Conservation (phyloP, 2,888 invertebrate species). For the Pterostichus madidus region DNA sequence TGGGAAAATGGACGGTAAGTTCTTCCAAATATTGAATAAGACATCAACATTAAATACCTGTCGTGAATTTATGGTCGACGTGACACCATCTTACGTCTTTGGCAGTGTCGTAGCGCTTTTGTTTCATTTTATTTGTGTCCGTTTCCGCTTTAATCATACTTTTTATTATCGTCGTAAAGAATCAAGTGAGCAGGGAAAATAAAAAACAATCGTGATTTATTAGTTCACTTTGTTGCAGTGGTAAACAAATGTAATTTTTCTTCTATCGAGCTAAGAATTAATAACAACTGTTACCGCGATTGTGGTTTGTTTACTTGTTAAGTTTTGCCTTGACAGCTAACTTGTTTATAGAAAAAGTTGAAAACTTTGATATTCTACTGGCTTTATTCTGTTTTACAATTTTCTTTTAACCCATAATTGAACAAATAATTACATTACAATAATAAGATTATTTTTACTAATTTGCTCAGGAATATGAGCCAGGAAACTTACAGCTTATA, state of each 20-base stretch:
- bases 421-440: not conserved
- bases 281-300: constrained; percentile 19
- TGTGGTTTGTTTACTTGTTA: not conserved
- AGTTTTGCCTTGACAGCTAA: constrained; percentile 6
- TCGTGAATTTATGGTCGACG: not conserved
- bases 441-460: no score
- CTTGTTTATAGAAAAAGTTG: constrained; percentile 32
- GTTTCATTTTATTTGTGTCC: constrained; percentile 35
- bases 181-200: constrained; percentile 22
- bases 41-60: no score
- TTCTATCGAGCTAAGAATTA: constrained; percentile 29
- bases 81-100: not conserved
- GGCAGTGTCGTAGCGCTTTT: not conserved
- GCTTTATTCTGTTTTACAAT: not conserved
- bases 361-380: not conserved
- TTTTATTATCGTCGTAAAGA: constrained; percentile 59
- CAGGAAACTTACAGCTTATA: no score
- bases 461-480: no score
- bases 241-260: constrained; percentile 51
- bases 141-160: constrained; percentile 55
- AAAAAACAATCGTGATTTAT: constrained; percentile 39
- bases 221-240: constrained; percentile 38
- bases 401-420: not conserved
- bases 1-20: no score
- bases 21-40: no score